phyloP scores from a whole-genome alignment of 1,140 invertebrate species.

The Laodelphax striatellus region DNA sequence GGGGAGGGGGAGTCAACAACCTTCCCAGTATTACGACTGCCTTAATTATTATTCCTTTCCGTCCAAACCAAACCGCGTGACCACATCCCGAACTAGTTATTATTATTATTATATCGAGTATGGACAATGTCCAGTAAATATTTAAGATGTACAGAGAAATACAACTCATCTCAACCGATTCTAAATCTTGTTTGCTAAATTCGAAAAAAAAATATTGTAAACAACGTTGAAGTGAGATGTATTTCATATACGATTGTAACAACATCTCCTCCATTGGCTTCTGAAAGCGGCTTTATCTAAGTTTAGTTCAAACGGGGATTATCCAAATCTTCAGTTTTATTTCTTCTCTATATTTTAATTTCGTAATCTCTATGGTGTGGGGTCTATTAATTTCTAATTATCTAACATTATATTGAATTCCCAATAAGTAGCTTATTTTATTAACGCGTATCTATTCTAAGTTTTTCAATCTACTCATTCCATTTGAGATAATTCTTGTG shows the following conservation, averaged over 20 bases:
- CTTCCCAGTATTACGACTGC: not conserved
- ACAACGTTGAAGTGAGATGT: conserved; percentile 12
- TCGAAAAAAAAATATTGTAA: not conserved
- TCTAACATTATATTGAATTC: conserved; percentile 3
- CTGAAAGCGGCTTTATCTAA: conserved; percentile 1
- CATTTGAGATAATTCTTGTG: not conserved
- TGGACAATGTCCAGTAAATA: not conserved
- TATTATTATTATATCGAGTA: not conserved
- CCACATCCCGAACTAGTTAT: not conserved
- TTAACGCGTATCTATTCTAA: not conserved
- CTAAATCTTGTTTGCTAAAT: not conserved
- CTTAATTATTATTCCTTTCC: not conserved
- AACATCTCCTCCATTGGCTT: conserved; percentile 14
- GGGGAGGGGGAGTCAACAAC: not conserved
- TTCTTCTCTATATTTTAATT: not conserved
- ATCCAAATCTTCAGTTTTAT: conserved; percentile 4
- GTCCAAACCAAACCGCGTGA: conserved; percentile 6
- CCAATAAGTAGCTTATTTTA: too few relatives aligned
- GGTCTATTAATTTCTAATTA: not conserved
- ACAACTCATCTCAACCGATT: not conserved
- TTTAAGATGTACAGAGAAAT: not conserved
- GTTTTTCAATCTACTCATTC: not conserved
- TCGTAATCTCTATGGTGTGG: not conserved
- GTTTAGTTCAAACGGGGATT: conserved; percentile 6
- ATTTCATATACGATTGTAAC: not conserved